These are phyloP conservation scores for Tolypeutes matacus DNA, from an alignment of 2,797 vertebrate genomes.

Conservation along the genomic window DNA sequence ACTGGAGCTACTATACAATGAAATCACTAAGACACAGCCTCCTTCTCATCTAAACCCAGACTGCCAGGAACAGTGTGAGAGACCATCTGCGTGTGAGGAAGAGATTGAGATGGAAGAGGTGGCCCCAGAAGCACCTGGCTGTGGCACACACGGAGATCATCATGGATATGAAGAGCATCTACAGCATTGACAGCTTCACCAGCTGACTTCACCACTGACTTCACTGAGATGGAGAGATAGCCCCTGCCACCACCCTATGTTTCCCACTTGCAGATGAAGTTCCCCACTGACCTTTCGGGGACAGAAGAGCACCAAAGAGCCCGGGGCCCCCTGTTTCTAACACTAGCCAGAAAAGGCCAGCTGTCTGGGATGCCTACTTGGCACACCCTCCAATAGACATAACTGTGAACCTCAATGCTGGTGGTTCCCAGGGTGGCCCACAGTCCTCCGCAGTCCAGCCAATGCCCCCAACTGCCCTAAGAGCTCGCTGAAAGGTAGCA, in stretches of 20 bases:
- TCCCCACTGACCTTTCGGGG: conserved; percentile 87
- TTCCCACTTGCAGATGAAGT: conserved; percentile 89
- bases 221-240: conserved; percentile 88
- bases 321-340: conserved; percentile 85
- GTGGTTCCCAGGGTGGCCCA: conserved; percentile 86
- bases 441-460: conserved; percentile 87
- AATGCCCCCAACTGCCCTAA: conserved; percentile 90
- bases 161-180: conserved; percentile 91
- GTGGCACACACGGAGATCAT: conserved; percentile 86
- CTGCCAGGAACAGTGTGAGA: conserved; percentile 89
- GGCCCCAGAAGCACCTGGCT: conserved; percentile 83
- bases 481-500: conserved; percentile 90
- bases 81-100: conserved; percentile 90
- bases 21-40: conserved; percentile 97
- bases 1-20: conserved; percentile 97
- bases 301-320: conserved; percentile 90
- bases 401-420: conserved; percentile 85
- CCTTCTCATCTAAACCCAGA: conserved; percentile 92
- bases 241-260: conserved; percentile 87
- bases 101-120: conserved; percentile 97
- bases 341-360: conserved; percentile 85
- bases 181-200: conserved; percentile 91
- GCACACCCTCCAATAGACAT: conserved; percentile 85
- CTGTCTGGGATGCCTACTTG: conserved; percentile 89
- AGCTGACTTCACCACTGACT: conserved; percentile 92